Evolutionary conservation across 2,113 vertebrate genomes (phyloP).

Genomic region (Entosphenus tridentatus): DNA sequence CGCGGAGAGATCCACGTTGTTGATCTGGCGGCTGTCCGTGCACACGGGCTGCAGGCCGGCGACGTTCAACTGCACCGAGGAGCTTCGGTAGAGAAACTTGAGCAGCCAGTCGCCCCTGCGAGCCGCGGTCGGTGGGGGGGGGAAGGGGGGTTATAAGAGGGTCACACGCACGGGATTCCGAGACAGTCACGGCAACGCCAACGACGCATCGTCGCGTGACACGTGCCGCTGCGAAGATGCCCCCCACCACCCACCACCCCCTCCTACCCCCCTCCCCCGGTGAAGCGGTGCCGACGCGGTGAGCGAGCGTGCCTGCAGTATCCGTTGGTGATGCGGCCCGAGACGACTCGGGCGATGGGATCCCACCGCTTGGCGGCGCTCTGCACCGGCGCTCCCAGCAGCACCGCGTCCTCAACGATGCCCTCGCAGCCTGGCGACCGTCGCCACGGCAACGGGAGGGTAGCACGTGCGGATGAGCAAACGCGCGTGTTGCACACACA

Average conservation of each 20-base stretch:
- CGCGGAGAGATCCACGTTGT: conserved; percentile 70
- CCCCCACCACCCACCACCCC: background rate
- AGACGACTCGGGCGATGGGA: conserved; percentile 42
- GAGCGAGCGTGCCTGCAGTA: conserved; percentile 46
- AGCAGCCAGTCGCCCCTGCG: conserved; percentile 79
- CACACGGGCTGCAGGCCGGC: conserved; percentile 67
- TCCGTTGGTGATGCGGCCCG: conserved; percentile 67
- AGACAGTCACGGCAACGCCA: too few species aligned
- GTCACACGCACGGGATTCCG: too few species aligned
- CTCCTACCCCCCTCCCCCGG: background rate
- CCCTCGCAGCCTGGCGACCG: conserved; percentile 38
- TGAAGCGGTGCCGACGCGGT: background rate
- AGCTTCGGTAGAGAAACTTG: conserved; percentile 72
- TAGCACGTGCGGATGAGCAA: too few species aligned
- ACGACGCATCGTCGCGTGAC: too few species aligned
- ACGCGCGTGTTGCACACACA: too few species aligned
- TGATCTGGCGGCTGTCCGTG: conserved; percentile 42
- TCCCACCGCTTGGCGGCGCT: conserved; percentile 64
- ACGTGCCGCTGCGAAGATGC: background rate
- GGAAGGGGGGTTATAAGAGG: too few species aligned
- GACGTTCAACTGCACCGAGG: conserved; percentile 46
- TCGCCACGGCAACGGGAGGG: too few species aligned
- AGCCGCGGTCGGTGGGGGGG: too few species aligned
- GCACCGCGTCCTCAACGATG: conserved; percentile 60
- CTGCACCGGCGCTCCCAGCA: conserved; percentile 73